Conservation (phyloP, 2,797 vertebrate genomes). For the Selene dorsalis region DNA sequence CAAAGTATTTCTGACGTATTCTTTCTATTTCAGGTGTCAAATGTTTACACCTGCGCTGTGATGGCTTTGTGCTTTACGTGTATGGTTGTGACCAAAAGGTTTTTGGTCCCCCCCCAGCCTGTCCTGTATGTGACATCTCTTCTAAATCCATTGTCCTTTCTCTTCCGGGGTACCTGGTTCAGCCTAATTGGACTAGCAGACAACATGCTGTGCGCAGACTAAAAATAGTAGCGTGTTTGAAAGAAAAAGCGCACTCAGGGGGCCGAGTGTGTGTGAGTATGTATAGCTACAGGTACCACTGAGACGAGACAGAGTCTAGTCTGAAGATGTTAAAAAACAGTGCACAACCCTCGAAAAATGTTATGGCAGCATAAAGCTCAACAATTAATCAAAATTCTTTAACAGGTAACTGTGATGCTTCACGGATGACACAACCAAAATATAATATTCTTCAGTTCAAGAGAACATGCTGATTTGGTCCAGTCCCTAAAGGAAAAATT, state of each 20-base stretch:
- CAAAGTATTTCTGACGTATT: not conserved
- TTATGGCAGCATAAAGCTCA: too few relatives aligned
- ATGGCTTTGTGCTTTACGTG: not conserved
- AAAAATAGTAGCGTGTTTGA: not conserved
- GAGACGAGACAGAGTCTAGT: not conserved
- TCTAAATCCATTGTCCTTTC: slow-evolving; percentile 6
- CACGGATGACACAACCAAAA: too few relatives aligned
- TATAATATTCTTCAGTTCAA: too few relatives aligned
- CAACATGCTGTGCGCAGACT: slow-evolving; percentile 4
- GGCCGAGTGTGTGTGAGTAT: not conserved
- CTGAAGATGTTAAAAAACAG: not conserved
- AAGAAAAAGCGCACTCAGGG: not conserved
- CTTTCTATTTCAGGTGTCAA: not conserved
- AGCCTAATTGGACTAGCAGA: not conserved
- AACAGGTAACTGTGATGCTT: too few relatives aligned
- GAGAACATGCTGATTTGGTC: too few relatives aligned
- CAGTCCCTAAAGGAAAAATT: too few relatives aligned
- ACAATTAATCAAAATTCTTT: too few relatives aligned
- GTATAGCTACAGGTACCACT: not conserved
- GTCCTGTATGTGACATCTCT: slow-evolving; percentile 2
- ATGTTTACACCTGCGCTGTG: not conserved
- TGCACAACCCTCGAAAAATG: not conserved
- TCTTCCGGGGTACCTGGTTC: not conserved
- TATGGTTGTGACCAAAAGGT: not conserved
- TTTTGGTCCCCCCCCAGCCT: too few relatives aligned